These are phyloP conservation scores for Ichneumoninae sp. DNA, from an alignment of 2,888 invertebrate species.

Conservation along the genomic window DNA sequence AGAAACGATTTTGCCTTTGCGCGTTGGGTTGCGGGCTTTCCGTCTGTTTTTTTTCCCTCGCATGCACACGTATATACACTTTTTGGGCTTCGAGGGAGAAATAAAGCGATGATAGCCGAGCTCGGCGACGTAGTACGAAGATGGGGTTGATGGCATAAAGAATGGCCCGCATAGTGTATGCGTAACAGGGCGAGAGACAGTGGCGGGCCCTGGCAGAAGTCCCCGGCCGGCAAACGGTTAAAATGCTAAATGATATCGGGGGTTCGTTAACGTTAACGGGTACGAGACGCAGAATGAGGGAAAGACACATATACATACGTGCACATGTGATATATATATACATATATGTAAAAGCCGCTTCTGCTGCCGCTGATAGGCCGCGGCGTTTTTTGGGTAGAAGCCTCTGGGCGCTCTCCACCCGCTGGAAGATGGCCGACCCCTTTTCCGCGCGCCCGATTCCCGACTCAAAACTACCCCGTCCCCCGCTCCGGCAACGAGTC, in stretches of 20 bases:
- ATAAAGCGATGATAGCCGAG: slow-evolving; percentile 19
- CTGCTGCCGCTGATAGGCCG: slow-evolving; percentile 69
- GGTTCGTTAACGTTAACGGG: slow-evolving; percentile 69
- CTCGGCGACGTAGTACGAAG: slow-evolving; percentile 35
- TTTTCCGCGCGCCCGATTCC: slow-evolving; percentile 75
- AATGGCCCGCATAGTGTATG: slow-evolving; percentile 15
- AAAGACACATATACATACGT: background rate
- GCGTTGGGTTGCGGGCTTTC: slow-evolving; percentile 30
- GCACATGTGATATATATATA: no score
- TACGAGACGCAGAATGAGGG: slow-evolving; percentile 46
- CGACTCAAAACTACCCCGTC: slow-evolving; percentile 73
- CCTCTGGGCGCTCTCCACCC: slow-evolving; percentile 33
- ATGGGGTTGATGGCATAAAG: slow-evolving; percentile 36
- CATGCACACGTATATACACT: background rate
- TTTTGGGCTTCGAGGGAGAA: slow-evolving; percentile 15
- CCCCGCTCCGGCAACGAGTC: slow-evolving; percentile 69
- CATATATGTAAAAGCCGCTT: slow-evolving; percentile 5
- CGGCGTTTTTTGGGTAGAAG: slow-evolving; percentile 64
- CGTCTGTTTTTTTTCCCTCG: slow-evolving; percentile 1
- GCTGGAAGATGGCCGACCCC: slow-evolving; percentile 72
- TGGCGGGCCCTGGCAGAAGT: slow-evolving; percentile 47
- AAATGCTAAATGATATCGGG: slow-evolving; percentile 80
- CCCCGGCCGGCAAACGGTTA: slow-evolving; percentile 65
- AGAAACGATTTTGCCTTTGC: slow-evolving; percentile 66
- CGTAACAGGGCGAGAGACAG: slow-evolving; percentile 25